Evolutionary conservation across 64 coral and sea anemone genomes (phyloP).

Genomic region (Pachyseris speciosa): DNA sequence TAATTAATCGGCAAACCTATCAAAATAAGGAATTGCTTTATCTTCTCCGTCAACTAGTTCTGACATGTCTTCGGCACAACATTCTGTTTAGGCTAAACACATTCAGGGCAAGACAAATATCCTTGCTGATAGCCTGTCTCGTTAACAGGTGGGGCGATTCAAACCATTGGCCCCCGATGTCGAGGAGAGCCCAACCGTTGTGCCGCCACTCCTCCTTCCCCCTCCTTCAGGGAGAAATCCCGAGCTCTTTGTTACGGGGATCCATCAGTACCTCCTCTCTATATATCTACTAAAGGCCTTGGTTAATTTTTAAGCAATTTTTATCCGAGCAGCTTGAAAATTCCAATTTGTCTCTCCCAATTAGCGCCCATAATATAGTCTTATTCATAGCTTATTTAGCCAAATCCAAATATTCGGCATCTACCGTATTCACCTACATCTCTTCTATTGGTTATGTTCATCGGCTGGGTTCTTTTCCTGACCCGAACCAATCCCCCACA

Average conservation of each 20-base stretch:
- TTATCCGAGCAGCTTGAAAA: background rate
- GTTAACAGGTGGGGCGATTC: conserved; percentile 10
- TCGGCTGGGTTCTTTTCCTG: background rate
- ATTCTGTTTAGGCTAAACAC: conserved; percentile 20
- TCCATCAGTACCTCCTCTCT: conserved; percentile 16
- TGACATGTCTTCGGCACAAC: background rate
- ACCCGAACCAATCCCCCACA: background rate
- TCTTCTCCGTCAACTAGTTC: background rate
- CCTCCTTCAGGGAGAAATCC: conserved; percentile 23
- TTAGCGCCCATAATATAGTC: background rate
- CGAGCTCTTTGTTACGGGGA: background rate
- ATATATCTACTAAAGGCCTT: conserved; percentile 23
- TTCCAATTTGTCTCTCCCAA: conserved; percentile 3
- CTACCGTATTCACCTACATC: conserved; percentile 22
- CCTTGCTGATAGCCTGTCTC: too few species aligned
- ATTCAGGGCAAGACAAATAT: conserved; percentile 12
- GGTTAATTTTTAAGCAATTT: conserved; percentile 22
- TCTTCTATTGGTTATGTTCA: background rate
- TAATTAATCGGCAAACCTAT: background rate
- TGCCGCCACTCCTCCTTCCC: background rate
- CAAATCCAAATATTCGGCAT: conserved; percentile 12
- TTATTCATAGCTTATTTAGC: conserved; percentile 34
- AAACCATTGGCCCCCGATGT: background rate
- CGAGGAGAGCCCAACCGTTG: background rate
- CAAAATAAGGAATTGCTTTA: background rate